Conservation (phyloP, 2,113 vertebrate species). For the Percopsis transmontana region DNA sequence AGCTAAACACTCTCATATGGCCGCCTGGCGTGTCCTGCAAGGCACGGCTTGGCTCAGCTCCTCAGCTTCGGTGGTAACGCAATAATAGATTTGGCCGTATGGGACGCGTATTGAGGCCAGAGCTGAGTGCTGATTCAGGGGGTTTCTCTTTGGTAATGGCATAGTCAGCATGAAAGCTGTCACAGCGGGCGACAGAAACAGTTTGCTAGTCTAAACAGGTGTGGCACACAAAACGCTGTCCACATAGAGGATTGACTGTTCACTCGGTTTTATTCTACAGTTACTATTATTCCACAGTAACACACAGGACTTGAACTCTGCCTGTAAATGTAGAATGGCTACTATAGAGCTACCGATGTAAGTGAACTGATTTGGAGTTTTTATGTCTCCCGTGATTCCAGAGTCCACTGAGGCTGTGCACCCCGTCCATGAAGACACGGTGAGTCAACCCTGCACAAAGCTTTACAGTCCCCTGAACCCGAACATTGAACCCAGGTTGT, state of each 20-base stretch:
- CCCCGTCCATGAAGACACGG: conserved; percentile 37
- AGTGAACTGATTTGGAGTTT: conserved; percentile 20
- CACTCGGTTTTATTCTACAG: too few species aligned
- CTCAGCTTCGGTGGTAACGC: conserved; percentile 28
- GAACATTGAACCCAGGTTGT: too few species aligned
- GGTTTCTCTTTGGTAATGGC: conserved; percentile 33
- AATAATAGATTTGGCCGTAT: conserved; percentile 44
- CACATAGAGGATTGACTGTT: too few species aligned
- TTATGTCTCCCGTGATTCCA: conserved; percentile 51
- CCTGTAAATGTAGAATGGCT: too few species aligned
- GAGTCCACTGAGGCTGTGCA: conserved; percentile 41
- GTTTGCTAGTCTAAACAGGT: neutral
- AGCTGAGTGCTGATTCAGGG: conserved; percentile 46
- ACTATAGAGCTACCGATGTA: conserved; percentile 7
- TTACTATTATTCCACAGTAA: too few species aligned
- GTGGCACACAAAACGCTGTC: too few species aligned
- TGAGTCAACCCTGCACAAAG: conserved; percentile 54
- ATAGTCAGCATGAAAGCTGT: conserved; percentile 25
- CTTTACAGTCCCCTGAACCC: conserved; percentile 7
- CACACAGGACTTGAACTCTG: too few species aligned
- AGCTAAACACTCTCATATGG: conserved; percentile 58
- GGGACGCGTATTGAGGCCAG: conserved; percentile 30
- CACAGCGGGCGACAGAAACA: conserved; percentile 5
- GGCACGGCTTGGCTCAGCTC: conserved; percentile 34
- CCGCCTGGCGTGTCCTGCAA: conserved; percentile 40